These are phyloP conservation scores for Mesochorus sp. DNA, from an alignment of 2,888 invertebrate species.

Conservation along the genomic window DNA sequence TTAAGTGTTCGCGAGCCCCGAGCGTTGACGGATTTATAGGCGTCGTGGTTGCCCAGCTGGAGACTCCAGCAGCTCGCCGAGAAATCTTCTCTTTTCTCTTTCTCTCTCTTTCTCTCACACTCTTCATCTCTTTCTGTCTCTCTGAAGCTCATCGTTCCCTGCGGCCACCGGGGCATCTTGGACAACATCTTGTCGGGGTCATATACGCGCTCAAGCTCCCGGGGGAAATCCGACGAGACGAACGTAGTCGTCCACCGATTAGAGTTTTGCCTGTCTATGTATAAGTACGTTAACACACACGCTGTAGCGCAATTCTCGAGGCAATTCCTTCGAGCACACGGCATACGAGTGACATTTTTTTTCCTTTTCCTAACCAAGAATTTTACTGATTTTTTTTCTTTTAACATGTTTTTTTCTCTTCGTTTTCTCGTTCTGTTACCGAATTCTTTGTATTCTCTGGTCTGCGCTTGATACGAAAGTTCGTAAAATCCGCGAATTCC, in stretches of 20 bases:
- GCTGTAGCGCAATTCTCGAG: constrained; percentile 55
- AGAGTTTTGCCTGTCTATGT: constrained; percentile 57
- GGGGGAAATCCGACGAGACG: constrained; percentile 31
- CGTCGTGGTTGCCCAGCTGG: constrained; percentile 68
- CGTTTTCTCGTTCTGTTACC: neutral
- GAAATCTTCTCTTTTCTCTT: constrained; percentile 41
- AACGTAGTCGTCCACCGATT: constrained; percentile 74
- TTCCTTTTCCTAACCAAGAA: neutral
- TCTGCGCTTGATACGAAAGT: too few species aligned
- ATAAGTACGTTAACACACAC: constrained; percentile 29
- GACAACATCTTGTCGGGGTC: constrained; percentile 70
- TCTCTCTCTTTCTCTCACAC: constrained; percentile 13
- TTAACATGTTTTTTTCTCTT: neutral
- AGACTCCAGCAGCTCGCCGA: constrained; percentile 48
- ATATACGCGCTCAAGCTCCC: constrained; percentile 66
- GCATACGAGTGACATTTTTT: too few species aligned
- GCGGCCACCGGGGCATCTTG: constrained; percentile 44
- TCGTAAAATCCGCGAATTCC: too few species aligned
- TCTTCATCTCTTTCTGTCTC: constrained; percentile 29
- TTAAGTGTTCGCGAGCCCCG: constrained; percentile 61
- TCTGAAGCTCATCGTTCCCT: constrained; percentile 56
- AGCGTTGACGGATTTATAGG: constrained; percentile 71
- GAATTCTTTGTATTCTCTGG: neutral
- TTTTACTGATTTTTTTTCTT: neutral
- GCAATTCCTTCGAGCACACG: constrained; percentile 60